Evolutionary conservation across 2,888 invertebrate species (phyloP).

Genomic region (Dorcus parallelipipedus): DNA sequence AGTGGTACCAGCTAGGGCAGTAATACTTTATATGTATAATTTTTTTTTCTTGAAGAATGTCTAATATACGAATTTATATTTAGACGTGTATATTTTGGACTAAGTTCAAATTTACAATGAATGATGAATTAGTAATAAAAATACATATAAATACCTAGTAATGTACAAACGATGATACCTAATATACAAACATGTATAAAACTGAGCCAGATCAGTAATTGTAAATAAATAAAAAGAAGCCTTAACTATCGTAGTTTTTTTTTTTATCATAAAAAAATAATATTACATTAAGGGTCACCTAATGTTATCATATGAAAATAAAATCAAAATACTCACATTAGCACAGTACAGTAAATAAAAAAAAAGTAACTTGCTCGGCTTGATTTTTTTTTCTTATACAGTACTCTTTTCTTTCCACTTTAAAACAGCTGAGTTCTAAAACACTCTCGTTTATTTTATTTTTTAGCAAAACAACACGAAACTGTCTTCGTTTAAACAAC

Average conservation of each 20-base stretch:
- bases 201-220: slow-evolving; percentile 10
- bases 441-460: too few species aligned
- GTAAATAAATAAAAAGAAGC: slow-evolving; percentile 9
- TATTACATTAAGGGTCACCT: slow-evolving; percentile 9
- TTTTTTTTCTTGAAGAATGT: too few species aligned
- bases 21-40: too few species aligned
- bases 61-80: background rate
- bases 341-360: slow-evolving; percentile 9
- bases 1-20: too few species aligned
- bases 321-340: slow-evolving; percentile 6
- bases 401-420: background rate
- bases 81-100: slow-evolving; percentile 7
- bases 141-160: slow-evolving; percentile 14
- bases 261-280: slow-evolving; percentile 7
- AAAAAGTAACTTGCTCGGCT: too few species aligned
- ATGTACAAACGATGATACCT: slow-evolving; percentile 10
- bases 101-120: slow-evolving; percentile 7
- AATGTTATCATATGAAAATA: slow-evolving; percentile 3
- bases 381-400: background rate
- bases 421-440: background rate
- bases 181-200: slow-evolving; percentile 12
- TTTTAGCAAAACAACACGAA: too few species aligned
- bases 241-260: slow-evolving; percentile 4
- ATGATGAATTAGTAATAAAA: slow-evolving; percentile 12
- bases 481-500: background rate